Conservation (phyloP, 2,113 vertebrate species). For the Myotis davidii region DNA sequence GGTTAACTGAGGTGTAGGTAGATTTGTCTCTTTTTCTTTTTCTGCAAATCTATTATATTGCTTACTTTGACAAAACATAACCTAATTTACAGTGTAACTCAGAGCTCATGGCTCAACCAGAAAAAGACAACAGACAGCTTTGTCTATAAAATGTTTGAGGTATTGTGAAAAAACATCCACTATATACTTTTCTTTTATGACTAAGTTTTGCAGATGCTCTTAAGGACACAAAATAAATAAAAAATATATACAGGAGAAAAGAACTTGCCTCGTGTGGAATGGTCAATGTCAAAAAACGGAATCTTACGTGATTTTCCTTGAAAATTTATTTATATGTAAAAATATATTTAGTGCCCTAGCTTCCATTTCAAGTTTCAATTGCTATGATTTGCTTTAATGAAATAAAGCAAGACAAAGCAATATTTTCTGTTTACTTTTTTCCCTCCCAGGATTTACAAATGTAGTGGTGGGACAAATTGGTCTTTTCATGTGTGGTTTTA, state of each 20-base stretch:
- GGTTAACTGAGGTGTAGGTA: background rate
- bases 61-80: conserved; percentile 14
- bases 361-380: conserved; percentile 53
- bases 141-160: conserved; percentile 48
- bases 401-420: background rate
- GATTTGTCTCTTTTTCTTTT: background rate
- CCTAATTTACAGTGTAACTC: conserved; percentile 11
- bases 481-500: background rate
- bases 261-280: background rate
- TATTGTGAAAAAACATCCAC: conserved; percentile 17
- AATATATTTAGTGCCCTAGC: conserved; percentile 6
- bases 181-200: conserved; percentile 58
- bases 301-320: background rate
- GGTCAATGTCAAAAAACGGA: conserved; percentile 34
- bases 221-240: conserved; percentile 47
- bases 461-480: background rate
- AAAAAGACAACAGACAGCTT: conserved; percentile 2
- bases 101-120: conserved; percentile 28
- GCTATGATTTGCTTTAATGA: background rate
- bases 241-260: background rate
- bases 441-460: background rate
- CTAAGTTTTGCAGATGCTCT: conserved; percentile 51
- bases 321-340: conserved; percentile 33
- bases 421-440: background rate
- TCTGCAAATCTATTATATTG: background rate